Percentiles rank a stretch among this genome's conserved stretches.
Conservation (phyloP, 2,113 vertebrate species). For the Brachyistius frenatus region DNA sequence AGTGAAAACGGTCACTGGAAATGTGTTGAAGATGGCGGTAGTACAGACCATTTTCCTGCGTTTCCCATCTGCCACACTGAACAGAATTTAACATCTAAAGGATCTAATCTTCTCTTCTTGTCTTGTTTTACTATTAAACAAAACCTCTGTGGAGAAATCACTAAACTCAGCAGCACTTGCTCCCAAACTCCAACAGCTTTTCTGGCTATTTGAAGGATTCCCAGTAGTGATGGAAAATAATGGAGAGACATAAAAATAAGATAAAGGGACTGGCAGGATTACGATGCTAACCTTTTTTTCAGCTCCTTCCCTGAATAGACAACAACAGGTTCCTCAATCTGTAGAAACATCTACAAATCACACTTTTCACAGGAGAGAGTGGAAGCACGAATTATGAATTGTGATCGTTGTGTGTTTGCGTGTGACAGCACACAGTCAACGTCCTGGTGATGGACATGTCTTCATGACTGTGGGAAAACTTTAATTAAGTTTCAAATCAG, state of each 20-base stretch:
- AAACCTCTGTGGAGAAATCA: not conserved
- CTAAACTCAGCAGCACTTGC: not conserved
- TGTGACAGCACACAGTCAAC: too few species aligned
- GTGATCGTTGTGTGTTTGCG: not conserved
- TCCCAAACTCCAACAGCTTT: conserved; percentile 13
- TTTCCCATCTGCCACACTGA: not conserved
- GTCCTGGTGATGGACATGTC: too few species aligned
- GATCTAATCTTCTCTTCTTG: conserved; percentile 11
- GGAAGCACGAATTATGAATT: not conserved
- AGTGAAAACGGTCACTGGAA: conserved; percentile 29
- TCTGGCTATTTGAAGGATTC: conserved; percentile 25
- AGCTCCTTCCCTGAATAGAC: conserved; percentile 19
- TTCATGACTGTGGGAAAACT: too few species aligned
- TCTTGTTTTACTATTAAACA: conserved; percentile 6
- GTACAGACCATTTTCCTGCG: not conserved
- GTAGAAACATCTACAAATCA: conserved; percentile 7
- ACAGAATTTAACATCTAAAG: not conserved
- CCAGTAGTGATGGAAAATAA: conserved; percentile 27
- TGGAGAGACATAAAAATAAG: conserved; percentile 1
- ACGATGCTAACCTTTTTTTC: not conserved
- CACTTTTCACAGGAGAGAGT: not conserved
- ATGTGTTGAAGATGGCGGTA: conserved; percentile 7
- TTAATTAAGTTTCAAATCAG: too few species aligned
- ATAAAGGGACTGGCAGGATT: conserved; percentile 19
- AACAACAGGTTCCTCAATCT: conserved; percentile 2